Evolutionary conservation across 2,888 invertebrate species (phyloP).

Genomic region (Coenonympha glycerion): DNA sequence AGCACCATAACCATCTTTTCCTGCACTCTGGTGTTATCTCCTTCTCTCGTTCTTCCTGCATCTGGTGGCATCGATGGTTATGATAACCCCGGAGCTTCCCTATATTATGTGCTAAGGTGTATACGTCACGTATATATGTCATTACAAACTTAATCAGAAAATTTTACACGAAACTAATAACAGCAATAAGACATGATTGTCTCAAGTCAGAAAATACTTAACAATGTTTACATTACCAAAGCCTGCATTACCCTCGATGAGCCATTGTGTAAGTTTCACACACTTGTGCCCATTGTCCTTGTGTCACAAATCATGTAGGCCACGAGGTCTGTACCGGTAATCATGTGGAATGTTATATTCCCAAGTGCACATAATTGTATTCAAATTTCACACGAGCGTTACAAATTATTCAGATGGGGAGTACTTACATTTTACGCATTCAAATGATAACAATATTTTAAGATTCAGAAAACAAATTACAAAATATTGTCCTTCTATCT

Average conservation of each 20-base stretch:
- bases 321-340: slow-evolving; percentile 10
- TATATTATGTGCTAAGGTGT: no score
- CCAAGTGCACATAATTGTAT: slow-evolving; percentile 4
- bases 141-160: no score
- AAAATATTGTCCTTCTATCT: no score
- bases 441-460: no score
- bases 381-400: not conserved
- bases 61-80: no score
- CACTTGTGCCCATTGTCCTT: slow-evolving; percentile 5
- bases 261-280: slow-evolving; percentile 3
- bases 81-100: no score
- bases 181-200: not conserved
- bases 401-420: not conserved
- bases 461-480: no score
- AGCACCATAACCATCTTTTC: no score
- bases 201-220: not conserved
- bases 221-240: not conserved
- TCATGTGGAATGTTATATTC: not conserved
- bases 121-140: no score
- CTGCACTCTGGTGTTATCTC: no score
- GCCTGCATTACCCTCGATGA: slow-evolving; percentile 3
- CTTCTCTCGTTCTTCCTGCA: no score
- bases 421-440: not conserved
- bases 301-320: slow-evolving; percentile 11
- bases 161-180: not conserved